Conservation (phyloP, 30 jellyfish, hydroid and myxozoan genomes). For the Sanderia malayensis region DNA sequence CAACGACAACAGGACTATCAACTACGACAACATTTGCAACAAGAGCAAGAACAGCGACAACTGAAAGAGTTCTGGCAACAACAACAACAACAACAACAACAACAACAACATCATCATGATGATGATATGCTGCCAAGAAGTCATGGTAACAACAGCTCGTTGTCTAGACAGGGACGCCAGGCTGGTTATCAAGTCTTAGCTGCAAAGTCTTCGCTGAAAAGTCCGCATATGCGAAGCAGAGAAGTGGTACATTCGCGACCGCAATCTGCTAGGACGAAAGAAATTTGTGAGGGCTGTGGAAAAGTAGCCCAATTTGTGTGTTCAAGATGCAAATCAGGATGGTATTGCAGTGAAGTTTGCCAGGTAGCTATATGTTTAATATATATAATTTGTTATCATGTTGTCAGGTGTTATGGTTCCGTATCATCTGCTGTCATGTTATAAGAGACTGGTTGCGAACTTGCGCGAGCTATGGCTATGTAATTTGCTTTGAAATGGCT, state of each 20-base stretch:
- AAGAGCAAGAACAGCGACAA: neutral
- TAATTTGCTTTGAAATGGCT: too few relatives aligned
- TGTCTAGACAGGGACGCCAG: neutral
- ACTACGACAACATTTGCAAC: conserved; percentile 12
- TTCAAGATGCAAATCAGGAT: conserved; percentile 82
- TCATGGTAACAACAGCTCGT: conserved; percentile 1
- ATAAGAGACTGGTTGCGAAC: too few relatives aligned
- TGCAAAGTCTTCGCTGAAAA: neutral
- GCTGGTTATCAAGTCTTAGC: too few relatives aligned
- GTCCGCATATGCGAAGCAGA: neutral
- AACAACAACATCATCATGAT: too few relatives aligned
- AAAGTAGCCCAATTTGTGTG: conserved; percentile 65
- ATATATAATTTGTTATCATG: too few relatives aligned
- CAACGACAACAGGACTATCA: conserved; percentile 2
- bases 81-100: neutral
- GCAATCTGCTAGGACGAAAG: neutral
- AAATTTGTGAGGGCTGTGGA: conserved; percentile 55
- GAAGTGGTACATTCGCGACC: neutral
- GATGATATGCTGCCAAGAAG: neutral
- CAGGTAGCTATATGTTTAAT: conserved; percentile 60
- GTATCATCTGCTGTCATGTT: too few relatives aligned
- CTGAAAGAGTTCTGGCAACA: neutral
- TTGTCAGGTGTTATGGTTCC: neutral
- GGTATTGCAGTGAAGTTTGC: conserved; percentile 88
- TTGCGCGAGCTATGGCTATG: too few relatives aligned